Evolutionary conservation across 2,888 invertebrate species (phyloP).

Genomic region (Spatulosminthurus flaviceps): DNA sequence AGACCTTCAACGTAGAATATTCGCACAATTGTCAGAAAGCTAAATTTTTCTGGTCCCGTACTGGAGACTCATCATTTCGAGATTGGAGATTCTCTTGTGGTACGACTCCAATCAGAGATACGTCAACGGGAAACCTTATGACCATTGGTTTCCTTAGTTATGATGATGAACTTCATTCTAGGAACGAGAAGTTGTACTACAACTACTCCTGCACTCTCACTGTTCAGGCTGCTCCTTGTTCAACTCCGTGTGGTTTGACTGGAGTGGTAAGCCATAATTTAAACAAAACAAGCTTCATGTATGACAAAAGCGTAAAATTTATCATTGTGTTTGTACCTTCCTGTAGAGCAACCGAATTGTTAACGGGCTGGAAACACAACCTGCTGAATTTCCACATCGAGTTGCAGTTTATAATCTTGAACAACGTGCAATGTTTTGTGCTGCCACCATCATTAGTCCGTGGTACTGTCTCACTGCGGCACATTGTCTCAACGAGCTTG

Average conservation of each 20-base stretch:
- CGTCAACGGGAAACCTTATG: constrained; percentile 41
- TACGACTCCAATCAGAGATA: constrained; percentile 15
- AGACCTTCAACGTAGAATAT: constrained; percentile 55
- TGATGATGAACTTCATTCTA: constrained; percentile 24
- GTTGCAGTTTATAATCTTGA: constrained; percentile 31
- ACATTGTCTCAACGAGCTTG: constrained; percentile 53
- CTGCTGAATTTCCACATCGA: constrained; percentile 56
- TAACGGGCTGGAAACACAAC: constrained; percentile 49
- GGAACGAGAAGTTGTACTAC: neutral
- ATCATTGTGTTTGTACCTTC: neutral
- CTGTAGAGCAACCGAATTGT: constrained; percentile 52
- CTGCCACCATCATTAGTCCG: constrained; percentile 46
- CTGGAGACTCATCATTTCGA: constrained; percentile 47
- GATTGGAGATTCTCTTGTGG: constrained; percentile 51
- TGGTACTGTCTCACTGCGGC: constrained; percentile 56
- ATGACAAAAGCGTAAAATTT: no score
- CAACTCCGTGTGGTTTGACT: constrained; percentile 26
- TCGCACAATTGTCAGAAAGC: constrained; percentile 48
- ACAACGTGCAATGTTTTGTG: constrained; percentile 38
- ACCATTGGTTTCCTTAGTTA: constrained; percentile 51
- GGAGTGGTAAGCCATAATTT: constrained; percentile 34
- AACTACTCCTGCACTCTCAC: constrained; percentile 32
- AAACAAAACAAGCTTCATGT: neutral
- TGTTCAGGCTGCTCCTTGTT: constrained; percentile 3
- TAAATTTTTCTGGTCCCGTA: constrained; percentile 51